A percentile compares a stretch with the other conserved stretches of the same genome.
These are phyloP conservation scores for Bergia sp. DNA, from an alignment of 92 coral and sea anemone genomes.

Conservation along the genomic window DNA sequence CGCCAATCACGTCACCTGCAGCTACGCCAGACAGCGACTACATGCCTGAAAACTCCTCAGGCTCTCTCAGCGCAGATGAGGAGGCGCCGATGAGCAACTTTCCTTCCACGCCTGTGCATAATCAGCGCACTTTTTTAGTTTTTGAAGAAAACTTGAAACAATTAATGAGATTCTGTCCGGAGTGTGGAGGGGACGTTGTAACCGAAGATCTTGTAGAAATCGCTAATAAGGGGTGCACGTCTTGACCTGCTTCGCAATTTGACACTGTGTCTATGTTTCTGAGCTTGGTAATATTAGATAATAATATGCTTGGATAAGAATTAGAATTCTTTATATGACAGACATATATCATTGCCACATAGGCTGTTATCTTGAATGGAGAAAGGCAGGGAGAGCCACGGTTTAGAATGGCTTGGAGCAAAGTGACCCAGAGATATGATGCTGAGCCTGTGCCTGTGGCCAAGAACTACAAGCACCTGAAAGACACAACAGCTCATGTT, in stretches of 20 bases:
- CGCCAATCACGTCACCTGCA: not conserved
- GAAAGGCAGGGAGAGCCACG: slow-evolving; percentile 30
- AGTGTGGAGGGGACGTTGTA: too few species aligned
- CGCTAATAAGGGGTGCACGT: too few species aligned
- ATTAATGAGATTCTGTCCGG: too few species aligned
- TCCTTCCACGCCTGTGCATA: slow-evolving; percentile 8
- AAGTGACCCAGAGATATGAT: slow-evolving; percentile 18
- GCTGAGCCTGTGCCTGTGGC: slow-evolving; percentile 8
- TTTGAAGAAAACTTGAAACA: not conserved
- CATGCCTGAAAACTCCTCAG: not conserved
- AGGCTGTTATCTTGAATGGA: slow-evolving; percentile 11
- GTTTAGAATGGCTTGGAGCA: slow-evolving; percentile 13
- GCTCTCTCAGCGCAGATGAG: not conserved
- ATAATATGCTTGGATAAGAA: too few species aligned
- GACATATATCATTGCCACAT: not conserved
- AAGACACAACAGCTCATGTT: slow-evolving; percentile 3
- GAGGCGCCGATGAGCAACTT: not conserved
- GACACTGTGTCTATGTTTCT: too few species aligned
- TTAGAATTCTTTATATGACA: too few species aligned
- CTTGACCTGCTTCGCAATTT: too few species aligned
- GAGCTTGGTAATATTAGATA: too few species aligned
- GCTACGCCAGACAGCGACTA: not conserved
- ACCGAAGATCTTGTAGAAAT: too few species aligned
- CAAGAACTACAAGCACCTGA: not conserved
- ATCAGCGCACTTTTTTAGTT: not conserved